Conservation (phyloP, 37 sponge, comb jelly and placozoan species). For the Hexactinellida sp. region DNA sequence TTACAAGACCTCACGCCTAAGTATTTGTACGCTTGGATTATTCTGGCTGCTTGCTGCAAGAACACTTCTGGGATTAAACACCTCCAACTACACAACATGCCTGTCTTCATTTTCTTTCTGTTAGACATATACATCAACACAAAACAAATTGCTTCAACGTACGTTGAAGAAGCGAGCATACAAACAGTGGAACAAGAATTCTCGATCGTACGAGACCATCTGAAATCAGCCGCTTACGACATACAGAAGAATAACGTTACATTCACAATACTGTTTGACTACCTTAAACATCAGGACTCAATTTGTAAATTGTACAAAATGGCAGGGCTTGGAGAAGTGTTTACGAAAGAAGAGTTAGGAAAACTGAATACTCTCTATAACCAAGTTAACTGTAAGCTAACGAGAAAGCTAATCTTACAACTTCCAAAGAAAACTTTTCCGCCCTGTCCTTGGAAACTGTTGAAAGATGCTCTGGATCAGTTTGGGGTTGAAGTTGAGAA, state of each 20-base stretch:
- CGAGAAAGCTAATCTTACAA: not conserved
- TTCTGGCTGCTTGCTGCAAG: not conserved
- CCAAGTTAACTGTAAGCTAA: not conserved
- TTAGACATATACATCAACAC: not conserved
- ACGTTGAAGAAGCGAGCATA: not conserved
- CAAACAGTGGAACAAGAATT: not conserved
- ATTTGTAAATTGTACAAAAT: not conserved
- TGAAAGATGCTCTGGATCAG: not conserved
- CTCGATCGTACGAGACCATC: not conserved
- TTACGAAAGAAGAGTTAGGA: slow-evolving; percentile 16
- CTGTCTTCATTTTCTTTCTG: not conserved
- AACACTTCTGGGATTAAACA: slow-evolving; percentile 7
- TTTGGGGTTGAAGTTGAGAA: not conserved
- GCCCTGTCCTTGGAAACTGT: not conserved
- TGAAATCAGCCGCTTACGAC: not conserved
- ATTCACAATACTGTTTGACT: not conserved
- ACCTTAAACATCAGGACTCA: not conserved
- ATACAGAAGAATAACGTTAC: slow-evolving; percentile 17
- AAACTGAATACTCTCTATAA: not conserved
- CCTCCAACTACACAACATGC: slow-evolving; percentile 12
- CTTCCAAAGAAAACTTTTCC: not conserved
- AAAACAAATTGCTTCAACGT: not conserved
- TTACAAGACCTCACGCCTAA: not conserved
- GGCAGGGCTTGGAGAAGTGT: not conserved
- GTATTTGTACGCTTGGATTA: not conserved